Evolutionary conservation across 64 coral and sea anemone genomes (phyloP), one percentile per base, ranked within the genome.

Genomic region (Montipora cactus): DNA sequence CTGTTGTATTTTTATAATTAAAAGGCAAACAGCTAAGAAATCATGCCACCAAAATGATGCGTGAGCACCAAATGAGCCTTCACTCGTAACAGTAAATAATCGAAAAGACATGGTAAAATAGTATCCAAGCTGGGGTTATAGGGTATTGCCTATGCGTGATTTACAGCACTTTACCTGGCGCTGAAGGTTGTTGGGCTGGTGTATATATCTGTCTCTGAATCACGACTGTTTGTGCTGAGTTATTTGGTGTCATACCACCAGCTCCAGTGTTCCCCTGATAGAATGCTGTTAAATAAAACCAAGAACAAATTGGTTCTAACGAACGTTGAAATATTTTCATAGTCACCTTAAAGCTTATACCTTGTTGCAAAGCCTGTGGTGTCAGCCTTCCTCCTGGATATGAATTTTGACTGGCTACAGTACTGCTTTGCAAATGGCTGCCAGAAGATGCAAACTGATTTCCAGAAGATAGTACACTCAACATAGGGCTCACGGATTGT

Each of bases 321-420:
- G 61, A 88, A 74, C 51, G 7, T 23, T 20, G 5, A 76, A 16
- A 50, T 7, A 44, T 52, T n/a, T 52, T 53, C 47, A 73, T 5
- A 22, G 14, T 58, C 64, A 44, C 2, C 15, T 6, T 14, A 55
- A 11, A 11, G 25, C 18, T 47, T 44, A 45, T 87, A 97, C 96
- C 96, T 88, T 97, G 96, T 46, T 97, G 96, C 89, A 97, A 86
- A 12, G 83, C 76, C 74, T 97, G 96, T 8, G 92, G 93, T 7
- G 93, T 95, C 3, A 97, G n/a, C n/a, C 96, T 46, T 62, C 96
- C 96, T 45, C 74, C 84, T 7, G 94, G 49, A 80, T 95, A 97
- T 86, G 79, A 72, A 49, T 47, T 49, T 78, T 78, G 76, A 78
- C 46, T 78, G 46, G 47, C 14, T 50, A 78, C 14, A 49, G 47